Percentiles rank a stretch among this genome's conserved stretches.
These are phyloP conservation scores for Rhizoglyphus robini DNA, from an alignment of 1,140 invertebrate species.

Conservation along the genomic window DNA sequence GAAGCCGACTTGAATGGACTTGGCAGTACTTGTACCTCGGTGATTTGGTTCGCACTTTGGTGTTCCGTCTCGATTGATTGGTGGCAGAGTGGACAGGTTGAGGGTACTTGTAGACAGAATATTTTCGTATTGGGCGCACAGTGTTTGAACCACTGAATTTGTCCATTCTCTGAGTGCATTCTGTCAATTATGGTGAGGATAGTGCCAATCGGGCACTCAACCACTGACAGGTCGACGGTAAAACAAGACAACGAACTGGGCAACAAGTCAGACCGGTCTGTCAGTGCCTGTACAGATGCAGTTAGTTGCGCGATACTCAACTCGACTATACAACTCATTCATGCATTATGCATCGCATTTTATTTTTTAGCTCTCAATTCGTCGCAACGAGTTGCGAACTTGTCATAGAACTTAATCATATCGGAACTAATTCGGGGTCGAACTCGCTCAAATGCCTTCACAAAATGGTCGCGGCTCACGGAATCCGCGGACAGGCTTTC, in stretches of 20 bases:
- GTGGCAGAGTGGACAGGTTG: background rate
- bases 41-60: background rate
- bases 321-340: background rate
- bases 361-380: background rate
- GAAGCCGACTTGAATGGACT: background rate
- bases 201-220: background rate
- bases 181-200: background rate
- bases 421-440: constrained; percentile 52
- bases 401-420: constrained; percentile 53
- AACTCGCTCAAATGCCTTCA: constrained; percentile 48
- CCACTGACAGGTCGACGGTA: background rate
- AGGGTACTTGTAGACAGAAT: constrained; percentile 2
- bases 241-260: background rate
- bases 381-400: constrained; percentile 32
- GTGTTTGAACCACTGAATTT: background rate
- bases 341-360: background rate
- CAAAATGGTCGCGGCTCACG: constrained; percentile 50
- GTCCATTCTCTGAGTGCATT: background rate
- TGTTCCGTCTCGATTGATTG: background rate
- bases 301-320: background rate
- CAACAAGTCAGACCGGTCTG: background rate
- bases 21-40: background rate
- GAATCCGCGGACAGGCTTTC: constrained; percentile 46
- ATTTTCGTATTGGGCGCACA: background rate
- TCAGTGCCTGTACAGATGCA: background rate